Percentiles rank a stretch among this genome's conserved stretches.
These are phyloP conservation scores for Mellivora capensis DNA, from an alignment of 2,113 vertebrate species.

Conservation along the genomic window DNA sequence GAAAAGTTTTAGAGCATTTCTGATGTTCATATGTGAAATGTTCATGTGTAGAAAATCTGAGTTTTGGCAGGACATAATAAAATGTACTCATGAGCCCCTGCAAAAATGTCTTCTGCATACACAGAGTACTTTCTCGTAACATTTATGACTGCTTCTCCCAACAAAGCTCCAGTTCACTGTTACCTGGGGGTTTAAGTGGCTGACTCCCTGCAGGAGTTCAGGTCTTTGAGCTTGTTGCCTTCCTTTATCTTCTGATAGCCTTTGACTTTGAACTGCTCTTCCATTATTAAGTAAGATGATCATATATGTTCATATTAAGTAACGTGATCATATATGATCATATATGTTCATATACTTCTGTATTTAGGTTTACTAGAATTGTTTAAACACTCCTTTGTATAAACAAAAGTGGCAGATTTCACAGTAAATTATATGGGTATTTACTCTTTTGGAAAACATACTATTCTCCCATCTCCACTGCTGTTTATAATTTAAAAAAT, in stretches of 20 bases:
- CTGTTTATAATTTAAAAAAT: neutral
- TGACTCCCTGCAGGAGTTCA: neutral
- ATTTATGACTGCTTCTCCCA: neutral
- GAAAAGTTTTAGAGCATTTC: neutral
- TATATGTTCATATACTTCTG: neutral
- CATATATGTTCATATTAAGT: neutral
- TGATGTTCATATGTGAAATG: neutral
- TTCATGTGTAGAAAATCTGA: neutral
- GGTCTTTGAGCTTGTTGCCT: neutral
- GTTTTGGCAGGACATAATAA: neutral
- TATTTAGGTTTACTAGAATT: neutral
- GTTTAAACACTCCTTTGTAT: neutral
- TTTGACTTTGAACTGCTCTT: neutral
- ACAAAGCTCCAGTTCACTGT: neutral
- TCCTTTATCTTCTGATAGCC: neutral
- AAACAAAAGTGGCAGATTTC: neutral
- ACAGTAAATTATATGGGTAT: neutral
- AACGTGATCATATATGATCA: neutral
- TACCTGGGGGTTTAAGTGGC: neutral
- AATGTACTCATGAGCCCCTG: neutral
- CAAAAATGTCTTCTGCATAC: neutral
- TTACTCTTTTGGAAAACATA: neutral
- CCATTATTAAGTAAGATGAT: neutral
- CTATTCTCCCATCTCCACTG: too few species aligned
- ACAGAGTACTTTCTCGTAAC: neutral